Evolutionary conservation across 2,797 vertebrate species (phyloP), one percentile per base, ranked within the genome.

Genomic region (Siniperca scherzeri): DNA sequence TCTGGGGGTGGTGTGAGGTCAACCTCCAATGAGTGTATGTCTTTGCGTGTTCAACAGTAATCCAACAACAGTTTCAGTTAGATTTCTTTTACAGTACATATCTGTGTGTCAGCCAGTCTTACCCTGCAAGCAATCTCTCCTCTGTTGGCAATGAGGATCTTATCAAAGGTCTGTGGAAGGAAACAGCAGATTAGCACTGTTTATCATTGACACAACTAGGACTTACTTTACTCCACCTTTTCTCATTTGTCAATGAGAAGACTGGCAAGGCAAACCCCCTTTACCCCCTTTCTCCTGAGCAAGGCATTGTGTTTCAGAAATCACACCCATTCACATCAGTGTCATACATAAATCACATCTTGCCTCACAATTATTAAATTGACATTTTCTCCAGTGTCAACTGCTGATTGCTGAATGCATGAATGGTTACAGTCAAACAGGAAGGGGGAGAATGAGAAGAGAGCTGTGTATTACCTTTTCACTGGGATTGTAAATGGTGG

Each of bases 41-140:
- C 9, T 56, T 44, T 22, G 27, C 30, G 9, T 38, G 10, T 44
- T 75, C 27, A 46, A 46, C 27, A 19, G 38, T 3, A 42, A 22
- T 52, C 53, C 40, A 48, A 17, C 8, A 17, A 36, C 48, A 60
- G 30, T 9, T 77, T 19, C 9, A 40, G 33, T 6, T 25, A 16
- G 10, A 16, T 16, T 50, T 40, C 0, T 52, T 61, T 50, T 64
- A 33, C 6, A 56, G 25, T 3, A 4, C 27, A 50, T 16, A 13
- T 62, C 1, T 57, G 30, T 74, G 48, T 56, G 42, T 77, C 6
- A 9, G 40, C 11, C 33, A 50, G 13, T 61, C 97, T 97, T 93
- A 99, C 98, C 94, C 99, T 94, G 93, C 99, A 99, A 19, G 98
- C 98, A 83, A 99, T 99, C 94, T 99, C 99, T 91, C 99, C 98